Evolutionary conservation across 2,888 invertebrate genomes (phyloP), one percentile per base, ranked within the genome.

Genomic region (Rhyacophila evoluta): DNA sequence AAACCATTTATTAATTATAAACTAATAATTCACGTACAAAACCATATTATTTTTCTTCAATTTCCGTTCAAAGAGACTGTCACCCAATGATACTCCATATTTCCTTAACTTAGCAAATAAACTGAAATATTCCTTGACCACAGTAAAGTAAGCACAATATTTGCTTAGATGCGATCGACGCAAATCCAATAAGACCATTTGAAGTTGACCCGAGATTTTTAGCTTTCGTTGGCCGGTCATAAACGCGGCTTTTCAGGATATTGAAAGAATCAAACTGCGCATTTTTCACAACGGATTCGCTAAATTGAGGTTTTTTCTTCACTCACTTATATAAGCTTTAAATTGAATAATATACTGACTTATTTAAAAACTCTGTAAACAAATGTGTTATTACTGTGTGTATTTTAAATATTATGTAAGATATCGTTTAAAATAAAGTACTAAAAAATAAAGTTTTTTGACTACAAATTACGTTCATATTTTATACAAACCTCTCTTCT

Each of bases 191-290:
- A 55, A 55, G 55, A 10, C 55, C 55, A 55, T 55, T 55, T 19
- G 12, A 55, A 55, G 55, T 55, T 55, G 55, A 55, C 55, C 55
- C 55, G 55, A 55, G 55, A 55, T 55, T 55, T 55, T 55, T 55
- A 55, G 55, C 55, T 55, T 55, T 55, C 55, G 55, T 55, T 55
- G 55, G 55, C 19, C 55, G 55, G 55, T 19, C 55, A 55, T 55
- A 55, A 55, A 55, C 55, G 55, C 19, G 25, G 55, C 55, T 55
- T 55, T 55, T 19, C 55, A 55, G 55, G 55, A 55, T 55, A 55
- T 55, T 55, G 55, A 55, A 55, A 55, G 55, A 55, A 55, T 55
- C 55, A 55, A 55, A 55, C 55, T 12, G 55, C 55, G 25, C 55
- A 55, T 55, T 55, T 41, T 55, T 55, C 25, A 55, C 25, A 55